Evolutionary conservation across 2,888 invertebrate genomes (phyloP).

Genomic region (Palloptera scutellata): DNA sequence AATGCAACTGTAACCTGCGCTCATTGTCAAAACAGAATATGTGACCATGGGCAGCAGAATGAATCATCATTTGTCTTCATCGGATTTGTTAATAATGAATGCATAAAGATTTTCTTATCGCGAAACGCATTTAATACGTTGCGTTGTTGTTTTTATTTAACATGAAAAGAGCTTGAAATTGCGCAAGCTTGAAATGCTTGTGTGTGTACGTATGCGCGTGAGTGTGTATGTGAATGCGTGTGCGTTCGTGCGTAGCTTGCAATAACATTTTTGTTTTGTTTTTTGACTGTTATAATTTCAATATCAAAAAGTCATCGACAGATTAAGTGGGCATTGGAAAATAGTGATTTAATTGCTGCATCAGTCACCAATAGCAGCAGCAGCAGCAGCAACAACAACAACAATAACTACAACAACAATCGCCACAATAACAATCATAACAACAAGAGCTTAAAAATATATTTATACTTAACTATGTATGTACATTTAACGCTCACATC

Average conservation of each 20-base stretch:
- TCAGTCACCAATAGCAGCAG: not conserved
- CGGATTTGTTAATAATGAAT: no score
- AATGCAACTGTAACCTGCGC: no score
- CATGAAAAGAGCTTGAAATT: not conserved
- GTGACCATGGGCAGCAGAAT: no score
- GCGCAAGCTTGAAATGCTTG: not conserved
- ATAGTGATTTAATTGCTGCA: constrained; percentile 4
- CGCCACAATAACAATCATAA: constrained; percentile 9
- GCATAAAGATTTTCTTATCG: no score
- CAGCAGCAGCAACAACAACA: constrained; percentile 1
- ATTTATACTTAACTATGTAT: constrained; percentile 32
- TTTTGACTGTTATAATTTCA: no score
- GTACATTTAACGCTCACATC: constrained; percentile 17
- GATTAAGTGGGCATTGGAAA: no score
- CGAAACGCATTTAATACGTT: no score
- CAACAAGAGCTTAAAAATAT: constrained; percentile 14
- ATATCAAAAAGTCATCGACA: no score
- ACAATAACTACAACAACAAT: constrained; percentile 2
- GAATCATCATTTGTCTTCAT: no score
- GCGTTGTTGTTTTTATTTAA: constrained; percentile 8
- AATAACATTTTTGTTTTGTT: constrained; percentile 3
- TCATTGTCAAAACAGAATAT: no score
- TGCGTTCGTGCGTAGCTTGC: not conserved
- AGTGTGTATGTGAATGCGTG: constrained; percentile 11
- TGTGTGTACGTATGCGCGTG: constrained; percentile 5